Evolutionary conservation across 1,140 invertebrate species (phyloP), one percentile per base, ranked within the genome.

Genomic region (Plodia interpunctella): DNA sequence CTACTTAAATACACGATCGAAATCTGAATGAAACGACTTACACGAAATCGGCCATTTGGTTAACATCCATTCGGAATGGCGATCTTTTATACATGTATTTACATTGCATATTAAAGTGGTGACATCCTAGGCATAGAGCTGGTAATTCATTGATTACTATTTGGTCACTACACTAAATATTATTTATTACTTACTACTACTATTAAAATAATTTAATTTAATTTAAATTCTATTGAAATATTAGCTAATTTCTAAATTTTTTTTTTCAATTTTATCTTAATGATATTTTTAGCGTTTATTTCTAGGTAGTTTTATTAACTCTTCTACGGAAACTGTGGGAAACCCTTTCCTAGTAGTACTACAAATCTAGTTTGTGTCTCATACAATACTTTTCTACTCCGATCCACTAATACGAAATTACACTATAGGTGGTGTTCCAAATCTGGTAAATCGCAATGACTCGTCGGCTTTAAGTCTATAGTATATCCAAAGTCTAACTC

Each of bases 401-500:
- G n/a, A n/a, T n/a, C n/a, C n/a, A n/a, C n/a, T n/a, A n/a, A n/a
- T n/a, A n/a, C n/a, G n/a, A n/a, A 2, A 25, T 25, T 32, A 9
- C 9, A 44, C 2, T 44, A n/a, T 11, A 35, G 32, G 32, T 2
- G 8, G n/a, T n/a, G n/a, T n/a, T n/a, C 38, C 38, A 3, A 3
- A n/a, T 10, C 15, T 0, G 1, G 38, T 44, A 44, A 17, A 15
- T 10, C 4, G 38, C 38, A 44, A 17, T 44, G 60, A 30, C 62
- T 54, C 59, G 63, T 49, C 70, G 62, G 63, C 66, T 62, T 67
- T 62, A 62, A 52, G 30, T 70, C 75, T 74, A 72, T 82, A 80
- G 68, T 86, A 88, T 85, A 88, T 83, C 85, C 85, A 86, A 88
- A 79, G 71, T 88, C 85, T 88, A 84, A 84, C 81, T 88, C 85